Evolutionary conservation across 2,888 invertebrate genomes (phyloP).

Genomic region (Melieria omissa): DNA sequence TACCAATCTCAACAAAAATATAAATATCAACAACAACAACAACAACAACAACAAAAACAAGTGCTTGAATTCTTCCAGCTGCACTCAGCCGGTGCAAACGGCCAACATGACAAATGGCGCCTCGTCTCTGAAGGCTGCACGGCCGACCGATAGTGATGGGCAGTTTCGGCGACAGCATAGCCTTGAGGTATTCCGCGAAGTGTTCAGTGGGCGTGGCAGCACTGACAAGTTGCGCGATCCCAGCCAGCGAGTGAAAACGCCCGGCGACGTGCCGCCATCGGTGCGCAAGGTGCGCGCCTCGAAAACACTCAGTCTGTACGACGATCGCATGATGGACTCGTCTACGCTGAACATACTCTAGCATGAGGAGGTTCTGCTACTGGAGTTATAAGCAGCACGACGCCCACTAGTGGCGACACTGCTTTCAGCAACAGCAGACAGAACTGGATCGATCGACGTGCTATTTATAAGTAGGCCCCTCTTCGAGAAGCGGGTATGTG

Average conservation of each 20-base stretch:
- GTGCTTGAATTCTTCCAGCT: constrained; percentile 39
- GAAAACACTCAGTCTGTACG: constrained; percentile 85
- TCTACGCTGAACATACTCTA: constrained; percentile 65
- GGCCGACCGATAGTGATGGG: constrained; percentile 43
- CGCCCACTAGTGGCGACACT: neutral
- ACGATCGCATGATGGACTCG: constrained; percentile 85
- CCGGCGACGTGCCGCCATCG: constrained; percentile 83
- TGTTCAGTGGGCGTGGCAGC: constrained; percentile 76
- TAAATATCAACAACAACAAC: constrained; percentile 44
- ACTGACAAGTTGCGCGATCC: constrained; percentile 76
- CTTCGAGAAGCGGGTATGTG: neutral
- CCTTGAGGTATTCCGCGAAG: constrained; percentile 79
- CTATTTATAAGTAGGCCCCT: neutral
- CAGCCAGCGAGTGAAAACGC: constrained; percentile 82
- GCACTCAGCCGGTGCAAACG: constrained; percentile 29
- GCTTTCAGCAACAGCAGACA: constrained; percentile 12
- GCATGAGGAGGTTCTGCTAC: constrained; percentile 68
- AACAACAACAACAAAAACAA: constrained; percentile 39
- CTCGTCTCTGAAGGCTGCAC: neutral
- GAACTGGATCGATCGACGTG: neutral
- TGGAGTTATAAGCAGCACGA: constrained; percentile 60
- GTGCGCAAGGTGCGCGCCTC: constrained; percentile 78
- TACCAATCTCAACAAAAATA: constrained; percentile 54
- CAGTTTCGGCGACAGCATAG: constrained; percentile 73
- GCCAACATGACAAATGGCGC: constrained; percentile 32